Percentiles rank a stretch among this genome's conserved stretches.
Evolutionary conservation across 2,113 vertebrate species (phyloP).

Genomic region (Prionailurus bengalensis): DNA sequence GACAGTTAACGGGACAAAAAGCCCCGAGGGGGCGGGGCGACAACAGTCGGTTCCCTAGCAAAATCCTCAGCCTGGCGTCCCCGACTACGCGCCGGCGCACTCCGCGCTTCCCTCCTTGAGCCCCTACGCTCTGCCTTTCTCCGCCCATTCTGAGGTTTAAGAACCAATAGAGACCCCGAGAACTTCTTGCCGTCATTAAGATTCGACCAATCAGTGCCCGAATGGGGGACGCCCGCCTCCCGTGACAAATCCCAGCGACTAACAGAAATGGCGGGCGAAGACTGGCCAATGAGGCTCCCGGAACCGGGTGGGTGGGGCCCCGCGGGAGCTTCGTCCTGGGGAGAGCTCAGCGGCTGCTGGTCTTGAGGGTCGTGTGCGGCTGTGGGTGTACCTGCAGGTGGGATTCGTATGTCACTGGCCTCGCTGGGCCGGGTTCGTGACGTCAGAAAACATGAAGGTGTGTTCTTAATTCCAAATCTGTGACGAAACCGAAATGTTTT

Average conservation of each 20-base stretch:
- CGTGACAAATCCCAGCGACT: not conserved
- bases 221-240: not conserved
- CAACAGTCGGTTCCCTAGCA: slow-evolving; percentile 72
- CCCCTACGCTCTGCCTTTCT: not conserved
- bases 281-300: slow-evolving; percentile 56
- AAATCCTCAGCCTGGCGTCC: slow-evolving; percentile 25
- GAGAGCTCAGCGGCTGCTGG: rapidly evolving
- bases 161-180: slow-evolving; percentile 61
- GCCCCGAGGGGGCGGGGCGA: slow-evolving; percentile 44
- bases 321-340: not conserved
- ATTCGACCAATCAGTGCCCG: slow-evolving; percentile 61
- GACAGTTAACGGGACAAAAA: slow-evolving; percentile 69
- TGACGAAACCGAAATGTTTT: not conserved
- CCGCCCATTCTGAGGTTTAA: slow-evolving; percentile 28
- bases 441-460: not conserved
- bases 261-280: slow-evolving; percentile 13
- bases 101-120: slow-evolving; percentile 23
- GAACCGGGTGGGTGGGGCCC: slow-evolving; percentile 35
- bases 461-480: slow-evolving; percentile 22
- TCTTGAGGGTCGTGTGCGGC: rapidly evolving
- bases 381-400: rapidly evolving
- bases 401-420: rapidly evolving
- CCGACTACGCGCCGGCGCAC: slow-evolving; percentile 84
- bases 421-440: not conserved
- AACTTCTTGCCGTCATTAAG: not conserved